Base-by-base conservation (phyloP, 2,888 invertebrate genomes). In the Tanypteryx hageni region DNA sequence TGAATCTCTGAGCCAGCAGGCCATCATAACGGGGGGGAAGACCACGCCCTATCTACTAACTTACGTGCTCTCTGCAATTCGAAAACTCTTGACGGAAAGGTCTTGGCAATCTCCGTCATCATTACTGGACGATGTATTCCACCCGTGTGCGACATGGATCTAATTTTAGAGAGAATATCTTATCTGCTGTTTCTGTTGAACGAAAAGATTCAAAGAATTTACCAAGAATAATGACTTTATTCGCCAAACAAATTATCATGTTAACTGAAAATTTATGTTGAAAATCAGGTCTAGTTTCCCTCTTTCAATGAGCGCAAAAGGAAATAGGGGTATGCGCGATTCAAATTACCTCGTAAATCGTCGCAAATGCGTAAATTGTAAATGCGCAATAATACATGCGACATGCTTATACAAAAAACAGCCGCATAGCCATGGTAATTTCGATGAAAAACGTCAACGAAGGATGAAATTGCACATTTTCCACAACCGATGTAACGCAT, bases 341-440 rank as follows among this genome's bases (percentile, higher is more conserved):
- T 76, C 76, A 27, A 76, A 76, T 76, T 76, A 27, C 76, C n/a
- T 76, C 68, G 68, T n/a, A n/a, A 68, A 68, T 68, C 76, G 76
- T 10, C 27, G 76, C 76, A 76, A 27, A 27, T 76, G 76, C 27
- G 22, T 76, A 76, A 76, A 76, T 76, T 22, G 76, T 13, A 76
- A 76, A 76, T 76, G 76, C 13, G 76, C 76, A 3, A 27, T 76
- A 76, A 76, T 76, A 76, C 76, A 27, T 27, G 27, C 76, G 11
- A 27, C 22, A 76, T 27, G 27, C 13, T 22, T 22, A 9, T 22
- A 27, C 11, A 76, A 76, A 76, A 27, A 27, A n/a, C 16, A 76
- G 3, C 27, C 76, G 76, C 27, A 27, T 14, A 76, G 22, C 9
- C 10, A 27, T 76, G 76, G 22, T 76, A 76, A 27, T 76, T 76